A percentile compares a stretch with the other conserved stretches of the same genome.
These are phyloP conservation scores for Hydractinia echinata DNA, from an alignment of 30 jellyfish, hydroid and myxozoan genomes.

Conservation along the genomic window DNA sequence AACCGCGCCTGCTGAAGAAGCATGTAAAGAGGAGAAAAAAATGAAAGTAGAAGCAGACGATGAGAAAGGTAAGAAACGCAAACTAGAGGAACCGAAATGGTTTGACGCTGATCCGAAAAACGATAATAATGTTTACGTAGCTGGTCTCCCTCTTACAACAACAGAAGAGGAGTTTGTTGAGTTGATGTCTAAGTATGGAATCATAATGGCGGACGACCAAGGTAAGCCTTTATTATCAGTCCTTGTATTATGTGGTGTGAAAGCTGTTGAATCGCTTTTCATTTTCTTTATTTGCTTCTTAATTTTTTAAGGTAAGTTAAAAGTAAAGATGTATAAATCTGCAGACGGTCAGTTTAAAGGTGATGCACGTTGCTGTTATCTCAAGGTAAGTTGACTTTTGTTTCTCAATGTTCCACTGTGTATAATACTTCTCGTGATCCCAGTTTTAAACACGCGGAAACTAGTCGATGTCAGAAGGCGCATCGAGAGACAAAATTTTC, in stretches of 20 bases:
- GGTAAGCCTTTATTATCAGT: slow-evolving; percentile 27
- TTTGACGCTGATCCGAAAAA: slow-evolving; percentile 79
- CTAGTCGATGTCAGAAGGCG: too few species aligned
- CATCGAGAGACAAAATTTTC: too few species aligned
- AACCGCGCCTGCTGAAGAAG: slow-evolving; percentile 25
- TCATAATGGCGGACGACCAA: slow-evolving; percentile 88
- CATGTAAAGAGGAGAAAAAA: slow-evolving; percentile 30
- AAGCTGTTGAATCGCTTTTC: neutral
- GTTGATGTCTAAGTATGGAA: slow-evolving; percentile 94
- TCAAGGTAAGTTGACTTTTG: slow-evolving; percentile 59
- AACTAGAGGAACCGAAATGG: slow-evolving; percentile 66
- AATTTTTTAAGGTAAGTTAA: slow-evolving; percentile 42
- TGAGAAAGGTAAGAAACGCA: slow-evolving; percentile 33
- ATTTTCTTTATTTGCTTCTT: neutral
- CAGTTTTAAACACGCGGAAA: too few species aligned
- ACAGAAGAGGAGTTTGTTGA: slow-evolving; percentile 89
- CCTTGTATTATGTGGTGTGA: neutral
- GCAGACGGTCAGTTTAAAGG: slow-evolving; percentile 77
- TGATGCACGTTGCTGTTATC: slow-evolving; percentile 94
- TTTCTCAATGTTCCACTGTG: too few species aligned
- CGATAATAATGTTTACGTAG: slow-evolving; percentile 86
- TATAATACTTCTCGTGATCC: too few species aligned
- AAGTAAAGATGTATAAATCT: slow-evolving; percentile 71
- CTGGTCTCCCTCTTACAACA: slow-evolving; percentile 82
- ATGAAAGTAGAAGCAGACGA: neutral